These are phyloP conservation scores for Melipona beecheii DNA, from an alignment of 2,888 invertebrate species.

Conservation along the genomic window DNA sequence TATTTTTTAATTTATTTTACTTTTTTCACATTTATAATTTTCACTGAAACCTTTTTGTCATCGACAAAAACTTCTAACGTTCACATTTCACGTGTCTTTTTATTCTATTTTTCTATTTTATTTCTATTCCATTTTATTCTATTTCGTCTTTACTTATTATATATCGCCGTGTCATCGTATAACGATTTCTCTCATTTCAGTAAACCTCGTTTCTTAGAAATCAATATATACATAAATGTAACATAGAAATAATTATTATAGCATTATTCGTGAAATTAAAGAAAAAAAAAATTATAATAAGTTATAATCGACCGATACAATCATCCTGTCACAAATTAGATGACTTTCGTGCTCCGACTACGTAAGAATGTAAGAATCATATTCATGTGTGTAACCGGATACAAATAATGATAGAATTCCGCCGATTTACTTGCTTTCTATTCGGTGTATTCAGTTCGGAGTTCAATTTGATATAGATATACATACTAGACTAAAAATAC, in stretches of 20 bases:
- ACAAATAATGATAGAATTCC: conserved; percentile 22
- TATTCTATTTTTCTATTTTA: conserved; percentile 5
- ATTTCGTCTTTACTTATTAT: conserved; percentile 4
- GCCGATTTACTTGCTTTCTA: conserved; percentile 56
- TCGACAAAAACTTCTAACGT: conserved; percentile 10
- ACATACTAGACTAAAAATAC: background rate
- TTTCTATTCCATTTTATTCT: background rate
- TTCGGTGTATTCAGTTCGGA: conserved; percentile 14
- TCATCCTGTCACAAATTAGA: conserved; percentile 41
- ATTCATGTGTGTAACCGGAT: conserved; percentile 17
- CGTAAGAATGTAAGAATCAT: conserved; percentile 6
- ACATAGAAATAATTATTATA: background rate
- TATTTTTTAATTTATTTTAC: conserved; percentile 13
- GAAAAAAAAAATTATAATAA: conserved; percentile 22
- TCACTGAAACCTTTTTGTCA: conserved; percentile 19
- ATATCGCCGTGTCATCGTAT: background rate
- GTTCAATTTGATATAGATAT: background rate
- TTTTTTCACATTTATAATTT: conserved; percentile 28
- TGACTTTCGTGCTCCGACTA: conserved; percentile 18
- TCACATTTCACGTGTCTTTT: conserved; percentile 35
- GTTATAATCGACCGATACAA: conserved; percentile 33
- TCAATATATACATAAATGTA: background rate
- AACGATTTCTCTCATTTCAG: conserved; percentile 45
- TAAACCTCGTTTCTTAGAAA: background rate
- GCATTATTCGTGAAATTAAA: conserved; percentile 4